Evolutionary conservation across 2,888 invertebrate genomes (phyloP), one percentile per base, ranked within the genome.

Genomic region (Xestia xanthographa): DNA sequence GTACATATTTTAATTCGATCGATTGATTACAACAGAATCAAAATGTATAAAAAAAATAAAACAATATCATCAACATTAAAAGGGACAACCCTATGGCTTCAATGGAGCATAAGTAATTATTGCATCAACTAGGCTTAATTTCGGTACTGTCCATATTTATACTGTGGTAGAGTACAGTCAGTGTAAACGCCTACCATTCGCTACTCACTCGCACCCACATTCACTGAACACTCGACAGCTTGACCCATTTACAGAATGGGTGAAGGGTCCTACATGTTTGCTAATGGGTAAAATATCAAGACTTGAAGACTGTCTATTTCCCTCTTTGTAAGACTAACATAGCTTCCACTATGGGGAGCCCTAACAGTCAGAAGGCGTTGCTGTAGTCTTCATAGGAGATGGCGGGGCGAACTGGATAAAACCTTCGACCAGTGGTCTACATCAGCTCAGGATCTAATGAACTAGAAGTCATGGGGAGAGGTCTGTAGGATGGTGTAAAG

Each of bases 211-310:
- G 75, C 70, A 68, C 58, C 56, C 41, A 50, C 62, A 75, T 80
- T 71, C 80, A 75, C 26, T 66, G 71, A 75, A 62, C 43, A 77
- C 50, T 66, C 56, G 69, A 58, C 68, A 66, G 66, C 48, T 70
- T 81, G 77, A 81, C 81, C 81, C 56, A 76, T 72, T 80, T 80
- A 66, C 70, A n/a, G 56, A 56, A 80, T 56, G 50, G 60, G 53
- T 69, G 75, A 72, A 45, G 63, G 65, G 48, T 14, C 45, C 45
- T 29, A 58, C 45, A 58, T 53, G 53, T 45, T 43, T 34, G 60
- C 60, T 29, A 68, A 56, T 67, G 41, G 41, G 60, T 48, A 12
- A 4, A 62, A 80, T 60, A 48, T 75, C n/a, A n/a, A 2, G 34
- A 34, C 34, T n/a, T n/a, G n/a, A 53, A 29, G 29, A 38, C 9